Evolutionary conservation across 2,113 vertebrate genomes (phyloP).

Genomic region (Clarias batrachus): DNA sequence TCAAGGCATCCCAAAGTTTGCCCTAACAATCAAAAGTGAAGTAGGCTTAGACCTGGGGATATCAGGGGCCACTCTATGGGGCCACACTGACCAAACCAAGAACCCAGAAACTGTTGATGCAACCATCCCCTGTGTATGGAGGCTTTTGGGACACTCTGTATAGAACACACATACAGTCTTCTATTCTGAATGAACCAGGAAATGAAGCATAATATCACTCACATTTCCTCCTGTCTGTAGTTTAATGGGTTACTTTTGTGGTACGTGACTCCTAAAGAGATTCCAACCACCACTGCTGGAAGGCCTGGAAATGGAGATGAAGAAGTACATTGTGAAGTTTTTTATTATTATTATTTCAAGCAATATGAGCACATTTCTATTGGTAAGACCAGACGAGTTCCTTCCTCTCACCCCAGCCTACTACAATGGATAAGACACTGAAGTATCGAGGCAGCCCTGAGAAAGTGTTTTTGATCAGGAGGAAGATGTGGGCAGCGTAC

Average conservation of each 20-base stretch:
- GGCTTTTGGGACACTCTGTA: no score
- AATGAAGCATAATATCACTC: background rate
- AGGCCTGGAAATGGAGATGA: slow-evolving; percentile 51
- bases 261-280: slow-evolving; percentile 59
- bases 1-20: no score
- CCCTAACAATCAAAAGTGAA: no score
- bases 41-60: no score
- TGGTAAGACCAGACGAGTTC: background rate
- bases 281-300: slow-evolving; percentile 57
- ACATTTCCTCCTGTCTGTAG: slow-evolving; percentile 70
- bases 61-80: no score
- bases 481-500: slow-evolving; percentile 59
- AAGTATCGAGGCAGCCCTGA: no score
- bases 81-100: no score
- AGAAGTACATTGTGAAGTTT: background rate
- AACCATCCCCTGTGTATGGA: no score
- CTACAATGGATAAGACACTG: no score
- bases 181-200: background rate
- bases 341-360: no score
- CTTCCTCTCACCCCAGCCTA: slow-evolving; percentile 65
- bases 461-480: no score
- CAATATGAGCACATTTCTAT: background rate
- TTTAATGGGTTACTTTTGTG: slow-evolving; percentile 48
- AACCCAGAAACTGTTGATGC: no score
- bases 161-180: background rate